Evolutionary conservation across 2,888 invertebrate species (phyloP), one percentile per base, ranked within the genome.

Genomic region (Drosophila stalkeri): DNA sequence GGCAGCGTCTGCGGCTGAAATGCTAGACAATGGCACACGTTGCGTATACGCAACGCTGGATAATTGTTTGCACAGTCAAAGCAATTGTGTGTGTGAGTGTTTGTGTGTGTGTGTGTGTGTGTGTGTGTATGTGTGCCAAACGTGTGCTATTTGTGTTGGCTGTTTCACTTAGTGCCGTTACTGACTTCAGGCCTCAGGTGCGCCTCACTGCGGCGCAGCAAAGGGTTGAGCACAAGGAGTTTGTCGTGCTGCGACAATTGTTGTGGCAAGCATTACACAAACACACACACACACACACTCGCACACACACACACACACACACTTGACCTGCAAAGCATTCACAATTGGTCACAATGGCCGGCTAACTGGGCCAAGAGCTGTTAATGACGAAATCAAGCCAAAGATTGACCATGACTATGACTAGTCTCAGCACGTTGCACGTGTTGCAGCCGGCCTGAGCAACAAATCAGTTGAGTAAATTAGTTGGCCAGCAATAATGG

Each of bases 31-130:
- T 76, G 62, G 63, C 61, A 27, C 72, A 82, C 75, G 78, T 68
- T 82, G 86, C 86, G 82, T 87, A 89, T 88, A 86, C 86, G 86
- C 82, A 85, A 80, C 64, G 86, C 75, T 82, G 74, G 68, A 78
- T 68, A 69, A 66, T 82, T 85, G 90, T 82, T 89, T 84, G 80
- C 68, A 47, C 55, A 72, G 56, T 37, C 66, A 72, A 72, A 63
- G 81, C 68, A 56, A 14, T 35, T 59, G 35, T 31, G 20, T 64
- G 39, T 64, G 59, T 68, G 47, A 33, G 35, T 33, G 23, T 56
- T n/a, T 49, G 41, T 44, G 33, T 31, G 35, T 67, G 41, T 65
- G 63, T 63, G 44, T 43, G 18, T 37, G 33, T 51, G 27, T 51
- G 33, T 33, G 41, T 69, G 47, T 80, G 68, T 64, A 63, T 84